phyloP scores from a whole-genome alignment of 1,140 invertebrate genomes.

The Drosophila biarmipes region DNA sequence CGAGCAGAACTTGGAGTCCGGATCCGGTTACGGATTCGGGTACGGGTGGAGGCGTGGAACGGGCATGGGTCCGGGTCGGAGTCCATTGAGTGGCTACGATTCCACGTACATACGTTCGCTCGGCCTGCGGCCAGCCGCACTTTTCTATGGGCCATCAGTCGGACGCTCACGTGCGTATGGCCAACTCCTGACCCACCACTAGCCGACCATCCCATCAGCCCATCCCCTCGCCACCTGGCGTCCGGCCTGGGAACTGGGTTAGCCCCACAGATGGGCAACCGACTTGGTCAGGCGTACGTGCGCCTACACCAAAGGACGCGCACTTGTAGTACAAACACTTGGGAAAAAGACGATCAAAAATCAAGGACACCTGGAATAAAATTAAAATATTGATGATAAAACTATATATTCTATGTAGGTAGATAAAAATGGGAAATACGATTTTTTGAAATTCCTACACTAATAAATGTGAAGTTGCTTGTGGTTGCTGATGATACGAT shows the following conservation, averaged over 20 bases:
- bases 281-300: constrained; percentile 44
- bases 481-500: too few relatives aligned
- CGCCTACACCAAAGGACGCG: constrained; percentile 33
- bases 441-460: too few relatives aligned
- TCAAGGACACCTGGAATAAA: neutral
- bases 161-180: constrained; percentile 60
- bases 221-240: constrained; percentile 14
- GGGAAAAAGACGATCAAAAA: neutral
- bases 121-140: constrained; percentile 31
- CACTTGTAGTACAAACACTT: constrained; percentile 14
- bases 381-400: neutral
- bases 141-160: constrained; percentile 53
- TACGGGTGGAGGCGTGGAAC: neutral
- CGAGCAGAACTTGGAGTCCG: constrained; percentile 20
- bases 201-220: neutral
- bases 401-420: too few relatives aligned
- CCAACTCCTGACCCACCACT: constrained; percentile 9
- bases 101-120: constrained; percentile 24
- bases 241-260: constrained; percentile 54
- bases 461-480: too few relatives aligned
- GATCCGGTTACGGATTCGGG: constrained; percentile 1
- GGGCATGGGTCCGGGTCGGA: neutral
- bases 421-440: neutral
- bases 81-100: constrained; percentile 49
- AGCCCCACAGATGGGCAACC: constrained; percentile 45